phyloP scores from a whole-genome alignment of 1,140 invertebrate genomes.

The Zaprionus kolodkinae region DNA sequence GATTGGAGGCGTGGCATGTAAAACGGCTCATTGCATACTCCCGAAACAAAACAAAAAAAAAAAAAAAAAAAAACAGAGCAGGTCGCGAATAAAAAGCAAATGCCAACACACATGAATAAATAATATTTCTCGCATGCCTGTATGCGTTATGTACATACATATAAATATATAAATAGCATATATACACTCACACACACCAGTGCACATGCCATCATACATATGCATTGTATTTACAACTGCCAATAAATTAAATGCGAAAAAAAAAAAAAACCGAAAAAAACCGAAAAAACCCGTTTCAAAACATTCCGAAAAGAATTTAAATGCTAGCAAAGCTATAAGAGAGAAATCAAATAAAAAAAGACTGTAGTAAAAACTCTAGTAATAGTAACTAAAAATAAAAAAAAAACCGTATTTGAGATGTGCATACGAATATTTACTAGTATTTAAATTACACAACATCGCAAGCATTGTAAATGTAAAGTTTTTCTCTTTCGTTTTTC shows the following conservation, averaged over 20 bases:
- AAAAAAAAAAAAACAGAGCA: background rate
- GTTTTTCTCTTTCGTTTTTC: constrained; percentile 28
- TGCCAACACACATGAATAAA: constrained; percentile 59
- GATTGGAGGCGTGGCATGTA: constrained; percentile 25
- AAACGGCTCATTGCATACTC: constrained; percentile 21
- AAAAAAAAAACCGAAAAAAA: constrained; percentile 14
- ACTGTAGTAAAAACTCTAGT: background rate
- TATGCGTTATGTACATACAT: constrained; percentile 61
- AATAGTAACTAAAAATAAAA: background rate
- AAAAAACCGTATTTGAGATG: constrained; percentile 57
- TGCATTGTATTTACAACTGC: constrained; percentile 64
- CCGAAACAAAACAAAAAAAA: constrained; percentile 26
- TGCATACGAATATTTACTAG: constrained; percentile 59
- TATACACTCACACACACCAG: constrained; percentile 42
- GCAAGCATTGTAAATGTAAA: constrained; percentile 37
- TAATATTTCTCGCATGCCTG: constrained; percentile 60
- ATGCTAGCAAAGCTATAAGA: constrained; percentile 38
- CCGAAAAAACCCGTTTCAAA: constrained; percentile 47
- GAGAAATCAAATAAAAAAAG: constrained; percentile 9
- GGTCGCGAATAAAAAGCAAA: constrained; percentile 17
- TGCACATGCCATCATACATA: constrained; percentile 30
- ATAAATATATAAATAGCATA: constrained; percentile 51
- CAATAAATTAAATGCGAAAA: constrained; percentile 52
- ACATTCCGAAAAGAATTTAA: constrained; percentile 53
- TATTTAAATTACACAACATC: constrained; percentile 52